Conservation (phyloP, 2,797 vertebrate species). For the Pangasius larnaudii region DNA sequence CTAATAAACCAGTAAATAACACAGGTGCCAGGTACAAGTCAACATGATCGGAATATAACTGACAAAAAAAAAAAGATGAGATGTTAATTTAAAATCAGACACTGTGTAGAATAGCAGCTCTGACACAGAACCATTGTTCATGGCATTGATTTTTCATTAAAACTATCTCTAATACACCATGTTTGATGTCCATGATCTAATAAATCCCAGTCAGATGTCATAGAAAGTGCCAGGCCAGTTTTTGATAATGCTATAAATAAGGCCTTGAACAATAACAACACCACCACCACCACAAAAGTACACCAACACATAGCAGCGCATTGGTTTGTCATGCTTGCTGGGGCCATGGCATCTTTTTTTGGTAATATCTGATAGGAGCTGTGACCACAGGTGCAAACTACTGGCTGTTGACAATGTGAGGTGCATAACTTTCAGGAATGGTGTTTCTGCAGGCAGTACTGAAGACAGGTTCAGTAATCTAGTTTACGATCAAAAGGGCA, state of each 20-base stretch:
- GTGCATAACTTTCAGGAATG: slow-evolving; percentile 25
- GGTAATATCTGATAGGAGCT: slow-evolving; percentile 17
- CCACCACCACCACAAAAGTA: slow-evolving; percentile 13
- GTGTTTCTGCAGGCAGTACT: slow-evolving; percentile 28
- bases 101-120: slow-evolving; percentile 30
- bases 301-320: slow-evolving; percentile 10
- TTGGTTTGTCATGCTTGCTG: slow-evolving; percentile 33
- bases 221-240: slow-evolving; percentile 7
- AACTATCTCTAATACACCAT: slow-evolving; percentile 12
- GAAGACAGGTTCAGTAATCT: slow-evolving; percentile 19
- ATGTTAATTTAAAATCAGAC: slow-evolving; percentile 24
- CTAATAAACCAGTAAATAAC: slow-evolving; percentile 43
- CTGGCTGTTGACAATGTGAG: slow-evolving; percentile 9
- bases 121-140: slow-evolving; percentile 31
- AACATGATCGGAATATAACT: slow-evolving; percentile 31
- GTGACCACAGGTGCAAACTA: slow-evolving; percentile 20
- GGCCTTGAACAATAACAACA: slow-evolving; percentile 27
- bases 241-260: slow-evolving; percentile 18
- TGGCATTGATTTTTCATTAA: slow-evolving; percentile 23
- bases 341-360: background rate
- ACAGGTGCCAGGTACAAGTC: slow-evolving; percentile 6
- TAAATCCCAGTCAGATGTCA: slow-evolving; percentile 4
- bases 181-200: slow-evolving; percentile 18
- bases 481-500: slow-evolving; percentile 17
- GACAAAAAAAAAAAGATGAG: slow-evolving; percentile 19